Evolutionary conservation across 2,113 vertebrate genomes (phyloP).

Genomic region (Microtus richardsoni): DNA sequence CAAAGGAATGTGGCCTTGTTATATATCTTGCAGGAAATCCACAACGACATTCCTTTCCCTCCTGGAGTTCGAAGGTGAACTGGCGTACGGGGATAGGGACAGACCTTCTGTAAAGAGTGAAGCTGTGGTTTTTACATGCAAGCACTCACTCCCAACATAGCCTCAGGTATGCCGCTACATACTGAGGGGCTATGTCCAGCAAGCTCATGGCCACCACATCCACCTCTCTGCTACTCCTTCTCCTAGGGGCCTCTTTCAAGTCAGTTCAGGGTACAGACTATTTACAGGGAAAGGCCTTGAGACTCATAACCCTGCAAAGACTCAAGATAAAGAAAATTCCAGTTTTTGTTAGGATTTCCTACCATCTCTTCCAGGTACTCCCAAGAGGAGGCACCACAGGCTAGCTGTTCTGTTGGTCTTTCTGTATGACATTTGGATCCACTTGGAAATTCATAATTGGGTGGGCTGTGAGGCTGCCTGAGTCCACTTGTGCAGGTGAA

Average conservation of each 20-base stretch:
- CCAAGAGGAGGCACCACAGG: background rate
- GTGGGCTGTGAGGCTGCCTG: background rate
- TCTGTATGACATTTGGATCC: background rate
- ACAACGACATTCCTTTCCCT: conserved; percentile 28
- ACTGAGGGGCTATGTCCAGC: background rate
- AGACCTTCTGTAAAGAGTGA: background rate
- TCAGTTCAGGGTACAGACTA: background rate
- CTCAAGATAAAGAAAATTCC: background rate
- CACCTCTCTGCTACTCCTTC: background rate
- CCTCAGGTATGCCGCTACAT: background rate
- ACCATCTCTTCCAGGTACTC: background rate
- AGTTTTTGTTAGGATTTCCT: background rate
- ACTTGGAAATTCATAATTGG: background rate
- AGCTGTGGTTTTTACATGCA: conserved; percentile 3
- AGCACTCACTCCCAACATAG: background rate
- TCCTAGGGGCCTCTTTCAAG: background rate
- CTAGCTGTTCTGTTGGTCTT: background rate
- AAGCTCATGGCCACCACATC: background rate
- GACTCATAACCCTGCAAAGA: background rate
- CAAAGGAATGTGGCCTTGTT: conserved; percentile 55
- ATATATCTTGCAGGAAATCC: conserved; percentile 50
- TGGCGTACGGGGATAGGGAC: background rate
- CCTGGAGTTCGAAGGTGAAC: conserved; percentile 40
- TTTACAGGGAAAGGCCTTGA: background rate
- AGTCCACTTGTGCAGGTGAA: background rate